A percentile compares a stretch with the other conserved stretches of the same genome.
These are phyloP conservation scores for Nymphalis polychloros DNA, from an alignment of 2,888 invertebrate species.

Conservation along the genomic window DNA sequence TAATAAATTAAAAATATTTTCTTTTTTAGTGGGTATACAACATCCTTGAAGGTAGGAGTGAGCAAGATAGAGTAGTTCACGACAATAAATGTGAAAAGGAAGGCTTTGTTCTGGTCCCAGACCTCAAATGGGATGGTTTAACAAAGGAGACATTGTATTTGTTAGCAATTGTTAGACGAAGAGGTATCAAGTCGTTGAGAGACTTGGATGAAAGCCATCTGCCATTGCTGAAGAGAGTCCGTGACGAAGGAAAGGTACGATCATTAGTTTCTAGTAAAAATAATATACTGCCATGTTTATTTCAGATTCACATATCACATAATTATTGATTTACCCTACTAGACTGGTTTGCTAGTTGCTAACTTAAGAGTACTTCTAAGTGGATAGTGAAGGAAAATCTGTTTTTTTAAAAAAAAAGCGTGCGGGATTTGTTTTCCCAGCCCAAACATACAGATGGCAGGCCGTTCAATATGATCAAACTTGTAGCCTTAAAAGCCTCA, in stretches of 20 bases:
- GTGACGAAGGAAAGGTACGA: constrained; percentile 85
- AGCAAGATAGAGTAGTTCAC: constrained; percentile 92
- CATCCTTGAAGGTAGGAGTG: constrained; percentile 94
- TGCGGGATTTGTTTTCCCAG: no score
- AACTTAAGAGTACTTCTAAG: no score
- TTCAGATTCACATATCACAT: no score
- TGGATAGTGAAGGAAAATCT: no score
- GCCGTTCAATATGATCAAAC: no score
- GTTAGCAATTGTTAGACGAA: constrained; percentile 88
- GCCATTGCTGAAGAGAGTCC: constrained; percentile 90
- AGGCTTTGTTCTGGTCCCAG: constrained; percentile 95
- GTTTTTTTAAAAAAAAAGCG: no score
- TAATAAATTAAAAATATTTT: not conserved
- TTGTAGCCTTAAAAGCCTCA: no score
- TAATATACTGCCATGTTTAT: no score
- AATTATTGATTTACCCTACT: no score
- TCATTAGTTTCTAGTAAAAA: not conserved
- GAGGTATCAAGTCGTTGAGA: constrained; percentile 90
- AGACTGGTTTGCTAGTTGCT: no score
- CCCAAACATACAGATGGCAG: no score
- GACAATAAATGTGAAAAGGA: constrained; percentile 84
- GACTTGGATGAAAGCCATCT: constrained; percentile 90
- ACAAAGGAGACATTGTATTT: constrained; percentile 90
- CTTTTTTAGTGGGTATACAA: constrained; percentile 95
- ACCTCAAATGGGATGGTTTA: constrained; percentile 97